These are phyloP conservation scores for Sminthurides aquaticus DNA, from an alignment of 2,888 invertebrate genomes.

Conservation along the genomic window DNA sequence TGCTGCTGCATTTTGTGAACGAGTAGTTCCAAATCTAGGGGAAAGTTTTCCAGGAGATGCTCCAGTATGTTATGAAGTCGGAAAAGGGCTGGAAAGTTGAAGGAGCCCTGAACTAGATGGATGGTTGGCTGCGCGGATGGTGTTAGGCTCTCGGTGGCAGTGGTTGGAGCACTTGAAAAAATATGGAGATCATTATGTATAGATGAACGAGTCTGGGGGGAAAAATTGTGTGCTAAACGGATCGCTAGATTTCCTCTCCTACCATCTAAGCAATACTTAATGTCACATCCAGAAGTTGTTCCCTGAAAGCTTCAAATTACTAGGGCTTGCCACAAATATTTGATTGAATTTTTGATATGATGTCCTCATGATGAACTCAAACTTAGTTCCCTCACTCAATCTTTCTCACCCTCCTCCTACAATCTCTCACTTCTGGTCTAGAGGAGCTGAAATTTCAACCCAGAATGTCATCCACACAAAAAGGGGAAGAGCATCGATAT, in stretches of 20 bases:
- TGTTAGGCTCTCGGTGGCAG: background rate
- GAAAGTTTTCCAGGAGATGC: no score
- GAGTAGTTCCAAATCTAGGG: no score
- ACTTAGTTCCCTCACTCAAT: background rate
- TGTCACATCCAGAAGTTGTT: conserved; percentile 32
- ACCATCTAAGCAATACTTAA: conserved; percentile 28
- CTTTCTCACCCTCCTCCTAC: conserved; percentile 2
- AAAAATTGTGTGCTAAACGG: background rate
- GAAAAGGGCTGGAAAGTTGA: no score
- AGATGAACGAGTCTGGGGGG: background rate
- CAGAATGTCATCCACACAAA: no score
- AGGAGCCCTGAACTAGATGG: no score
- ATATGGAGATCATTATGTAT: background rate
- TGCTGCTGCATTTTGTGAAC: no score
- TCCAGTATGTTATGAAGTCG: no score
- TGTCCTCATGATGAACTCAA: conserved; percentile 14
- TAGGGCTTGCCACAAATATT: conserved; percentile 37
- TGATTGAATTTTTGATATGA: conserved; percentile 39
- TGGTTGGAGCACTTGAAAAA: conserved; percentile 1
- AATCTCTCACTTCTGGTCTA: background rate
- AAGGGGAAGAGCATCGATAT: no score
- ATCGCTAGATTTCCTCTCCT: background rate
- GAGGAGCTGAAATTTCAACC: background rate
- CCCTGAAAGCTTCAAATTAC: conserved; percentile 30
- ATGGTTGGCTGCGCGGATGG: no score